Percentiles rank a stretch among this genome's conserved stretches.
Conservation (phyloP, 2,113 vertebrate genomes). For the Symphodus melops region DNA sequence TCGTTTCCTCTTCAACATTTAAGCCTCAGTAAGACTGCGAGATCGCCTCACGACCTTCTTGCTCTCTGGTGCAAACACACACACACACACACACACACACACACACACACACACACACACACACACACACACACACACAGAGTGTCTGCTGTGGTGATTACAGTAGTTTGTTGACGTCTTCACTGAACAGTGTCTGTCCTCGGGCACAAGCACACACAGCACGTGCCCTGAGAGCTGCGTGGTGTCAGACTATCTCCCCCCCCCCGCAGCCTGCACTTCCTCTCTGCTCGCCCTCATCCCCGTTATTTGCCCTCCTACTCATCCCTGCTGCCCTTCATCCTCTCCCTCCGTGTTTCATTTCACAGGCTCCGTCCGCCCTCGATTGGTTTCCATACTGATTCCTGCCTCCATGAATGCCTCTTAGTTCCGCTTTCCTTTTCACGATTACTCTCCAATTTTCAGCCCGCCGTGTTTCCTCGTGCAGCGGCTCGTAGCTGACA, state of each 20-base stretch:
- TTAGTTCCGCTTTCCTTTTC: slow-evolving; percentile 55
- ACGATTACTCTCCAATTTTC: slow-evolving; percentile 50
- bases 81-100: no score
- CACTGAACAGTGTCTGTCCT: slow-evolving; percentile 30
- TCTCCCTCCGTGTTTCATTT: slow-evolving; percentile 26
- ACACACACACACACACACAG: background rate
- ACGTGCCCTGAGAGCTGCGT: slow-evolving; percentile 34
- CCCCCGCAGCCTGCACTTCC: slow-evolving; percentile 13
- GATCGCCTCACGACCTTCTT: background rate
- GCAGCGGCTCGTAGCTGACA: slow-evolving; percentile 7
- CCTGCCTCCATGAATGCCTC: slow-evolving; percentile 40
- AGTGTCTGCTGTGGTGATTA: slow-evolving; percentile 10
- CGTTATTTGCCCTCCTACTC: slow-evolving; percentile 13
- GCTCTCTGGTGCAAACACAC: background rate
- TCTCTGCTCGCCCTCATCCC: slow-evolving; percentile 19
- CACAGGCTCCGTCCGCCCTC: slow-evolving; percentile 14
- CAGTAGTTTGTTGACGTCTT: slow-evolving; percentile 28
- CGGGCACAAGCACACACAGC: slow-evolving; percentile 16
- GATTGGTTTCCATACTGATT: slow-evolving; percentile 61
- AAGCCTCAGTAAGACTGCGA: background rate
- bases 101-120: no score
- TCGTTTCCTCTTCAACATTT: no score
- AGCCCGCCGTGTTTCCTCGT: slow-evolving; percentile 8
- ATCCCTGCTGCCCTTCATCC: slow-evolving; percentile 3
- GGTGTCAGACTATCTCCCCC: slow-evolving; percentile 30